Evolutionary conservation across 2,113 vertebrate species (phyloP).

Genomic region (Brachypteracias leptosomus): DNA sequence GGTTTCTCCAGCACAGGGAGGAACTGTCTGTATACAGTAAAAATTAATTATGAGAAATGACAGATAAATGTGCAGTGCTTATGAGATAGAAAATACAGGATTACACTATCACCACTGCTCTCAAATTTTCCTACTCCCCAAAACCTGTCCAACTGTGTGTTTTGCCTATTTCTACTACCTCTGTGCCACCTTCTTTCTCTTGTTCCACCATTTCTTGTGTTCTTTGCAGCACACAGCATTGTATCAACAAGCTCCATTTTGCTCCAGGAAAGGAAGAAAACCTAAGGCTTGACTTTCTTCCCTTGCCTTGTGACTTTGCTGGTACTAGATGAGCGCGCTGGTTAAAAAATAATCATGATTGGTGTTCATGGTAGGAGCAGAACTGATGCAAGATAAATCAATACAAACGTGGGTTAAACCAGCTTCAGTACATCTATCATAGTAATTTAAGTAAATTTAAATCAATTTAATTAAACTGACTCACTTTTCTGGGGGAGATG

Average conservation of each 20-base stretch:
- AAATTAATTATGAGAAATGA: not conserved
- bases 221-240: not conserved
- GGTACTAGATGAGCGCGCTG: not conserved
- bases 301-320: not conserved
- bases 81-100: not conserved
- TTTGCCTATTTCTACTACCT: not conserved
- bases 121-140: not conserved
- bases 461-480: slow-evolving; percentile 33
- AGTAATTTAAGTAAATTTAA: slow-evolving; percentile 5
- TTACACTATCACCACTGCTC: not conserved
- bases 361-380: not conserved
- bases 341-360: not conserved
- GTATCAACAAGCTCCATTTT: not conserved
- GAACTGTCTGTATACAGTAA: not conserved
- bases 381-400: slow-evolving; percentile 5
- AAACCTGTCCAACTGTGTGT: not conserved
- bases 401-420: not conserved
- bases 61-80: not conserved
- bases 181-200: not conserved
- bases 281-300: not conserved
- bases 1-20: not conserved
- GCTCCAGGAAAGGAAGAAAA: not conserved
- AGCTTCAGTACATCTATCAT: slow-evolving; percentile 1
- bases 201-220: not conserved
- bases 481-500: slow-evolving; percentile 3